Evolutionary conservation across 2,797 vertebrate species (phyloP), one percentile per base, ranked within the genome.

Genomic region (Danio tinwini): DNA sequence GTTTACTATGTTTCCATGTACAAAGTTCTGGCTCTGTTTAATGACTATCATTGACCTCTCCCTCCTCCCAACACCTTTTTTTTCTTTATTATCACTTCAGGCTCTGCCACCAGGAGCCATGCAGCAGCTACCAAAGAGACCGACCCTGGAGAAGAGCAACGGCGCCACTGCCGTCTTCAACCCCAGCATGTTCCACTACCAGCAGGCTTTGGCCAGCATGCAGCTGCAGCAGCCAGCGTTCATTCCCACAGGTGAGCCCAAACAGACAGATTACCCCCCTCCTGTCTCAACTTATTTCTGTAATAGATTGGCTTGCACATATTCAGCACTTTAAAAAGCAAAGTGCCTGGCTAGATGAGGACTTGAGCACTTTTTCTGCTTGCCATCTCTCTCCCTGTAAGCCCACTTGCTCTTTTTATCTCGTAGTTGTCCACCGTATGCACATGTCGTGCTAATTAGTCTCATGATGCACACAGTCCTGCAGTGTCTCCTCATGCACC

Each of bases 101-200:
- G 93, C 93, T 87, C 87, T 97, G 78, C 95, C 95, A 81, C 94
- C 94, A 81, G 96, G 96, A 87, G 91, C 94, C 74, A 86, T 98
- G 93, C 96, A 97, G 90, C 91, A 92, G 90, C 93, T 98, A 94
- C 96, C 96, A 95, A 99, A 99, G 95, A 97, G 97, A 93, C 89
- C 90, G 76, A 92, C 94, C 87, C 86, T 97, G 91, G 98, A 99
- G 90, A 99, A 99, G 94, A 95, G 92, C 92, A 98, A 96, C 55
- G 96, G 96, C 88, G 94, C 94, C 86, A 91, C 96, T 59, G 93
- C 95, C 14, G 81, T 98, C 90, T 98, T 97, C 90, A 98, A 95
- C 93, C 96, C 96, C 89, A 95, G 90, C 92, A 93, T 98, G 95
- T 98, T 97, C 91, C 96, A 98, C 93, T 99, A 98, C 94, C 98